Evolutionary conservation across 2,888 invertebrate genomes (phyloP), one percentile per base, ranked within the genome.

Genomic region (Corythucha ciliata): DNA sequence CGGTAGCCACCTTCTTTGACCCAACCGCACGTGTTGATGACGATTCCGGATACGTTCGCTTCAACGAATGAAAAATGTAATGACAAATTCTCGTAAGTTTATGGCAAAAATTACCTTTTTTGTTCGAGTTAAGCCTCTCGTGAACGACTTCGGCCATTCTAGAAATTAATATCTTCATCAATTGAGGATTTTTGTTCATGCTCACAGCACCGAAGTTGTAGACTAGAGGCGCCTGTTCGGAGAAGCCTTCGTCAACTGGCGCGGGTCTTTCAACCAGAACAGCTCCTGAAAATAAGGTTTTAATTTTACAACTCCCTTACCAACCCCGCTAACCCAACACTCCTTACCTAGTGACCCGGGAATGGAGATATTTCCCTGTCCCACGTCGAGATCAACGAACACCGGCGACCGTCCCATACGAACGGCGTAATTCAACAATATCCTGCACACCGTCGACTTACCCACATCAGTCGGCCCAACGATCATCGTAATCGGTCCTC

Each of bases 1-100:
- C 83, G 82, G 68, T 93, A 97, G 0, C 96, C 97, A 0, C 77
- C 81, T 0, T 83, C 87, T 69, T 93, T 92, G 2, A 96, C 83
- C 94, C 94, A 98, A 0, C 97, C 97, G 62, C 94, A 93, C 0
- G 97, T 97, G 69, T 98, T 98, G 58, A 98, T 91, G 27, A 98
- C 80, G 3, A 89, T 84, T 1, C 98, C 98, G 2, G 89, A 89
- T 27, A 78, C 75, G 63, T 84, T 80, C 0, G 85, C 88, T 83
- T 64, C 8, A 36, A 7, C 14, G 14, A 36, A 14, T 14, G 14
- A 36, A 8, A 16, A 36, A 36, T 36, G 14, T 24, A 24, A 16
- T 41, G n/a, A 8, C 4, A 8, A 18, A 20, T 8, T 21, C 22
- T 40, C 16, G 18, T 24, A 20, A 18, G 14, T 7, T 36, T 14